Percentiles rank a stretch among this genome's conserved stretches.
Conservation (phyloP, 1,140 invertebrate species). For the Macrotrachela quadricornifera region DNA sequence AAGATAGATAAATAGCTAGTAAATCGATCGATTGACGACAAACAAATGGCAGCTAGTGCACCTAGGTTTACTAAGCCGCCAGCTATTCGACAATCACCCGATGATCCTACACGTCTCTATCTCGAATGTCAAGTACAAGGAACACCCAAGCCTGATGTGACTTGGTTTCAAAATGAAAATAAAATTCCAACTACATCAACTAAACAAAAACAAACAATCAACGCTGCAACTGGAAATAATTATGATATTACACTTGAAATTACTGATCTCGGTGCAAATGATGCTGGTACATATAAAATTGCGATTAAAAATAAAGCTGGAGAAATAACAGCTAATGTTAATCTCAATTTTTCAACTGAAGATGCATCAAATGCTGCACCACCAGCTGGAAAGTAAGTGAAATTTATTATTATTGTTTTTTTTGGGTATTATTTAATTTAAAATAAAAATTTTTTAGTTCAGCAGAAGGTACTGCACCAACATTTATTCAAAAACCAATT, state of each 20-base stretch:
- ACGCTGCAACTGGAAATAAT: neutral
- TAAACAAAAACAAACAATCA: neutral
- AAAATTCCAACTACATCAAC: slow-evolving; percentile 25
- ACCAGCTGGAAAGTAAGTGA: too few relatives aligned
- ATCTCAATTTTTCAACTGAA: slow-evolving; percentile 89
- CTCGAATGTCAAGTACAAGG: slow-evolving; percentile 81
- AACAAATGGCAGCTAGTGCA: neutral
- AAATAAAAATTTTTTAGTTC: neutral
- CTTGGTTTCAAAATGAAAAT: slow-evolving; percentile 67
- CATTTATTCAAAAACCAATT: slow-evolving; percentile 83
- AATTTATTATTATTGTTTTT: too few relatives aligned
- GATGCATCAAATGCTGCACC: too few relatives aligned
- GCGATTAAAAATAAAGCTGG: slow-evolving; percentile 84
- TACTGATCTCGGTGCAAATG: slow-evolving; percentile 19
- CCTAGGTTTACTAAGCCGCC: slow-evolving; percentile 92
- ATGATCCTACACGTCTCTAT: slow-evolving; percentile 70
- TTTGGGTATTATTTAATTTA: too few relatives aligned
- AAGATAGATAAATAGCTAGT: too few relatives aligned
- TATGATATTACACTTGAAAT: slow-evolving; percentile 5
- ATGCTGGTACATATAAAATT: slow-evolving; percentile 80
- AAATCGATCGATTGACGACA: too few relatives aligned
- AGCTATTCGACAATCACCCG: slow-evolving; percentile 67
- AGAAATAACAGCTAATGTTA: slow-evolving; percentile 81
- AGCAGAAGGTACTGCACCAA: slow-evolving; percentile 71
- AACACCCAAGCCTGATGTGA: slow-evolving; percentile 60